Evolutionary conservation across 2,113 vertebrate species (phyloP), one percentile per base, ranked within the genome.

Genomic region (Saguinus midas): DNA sequence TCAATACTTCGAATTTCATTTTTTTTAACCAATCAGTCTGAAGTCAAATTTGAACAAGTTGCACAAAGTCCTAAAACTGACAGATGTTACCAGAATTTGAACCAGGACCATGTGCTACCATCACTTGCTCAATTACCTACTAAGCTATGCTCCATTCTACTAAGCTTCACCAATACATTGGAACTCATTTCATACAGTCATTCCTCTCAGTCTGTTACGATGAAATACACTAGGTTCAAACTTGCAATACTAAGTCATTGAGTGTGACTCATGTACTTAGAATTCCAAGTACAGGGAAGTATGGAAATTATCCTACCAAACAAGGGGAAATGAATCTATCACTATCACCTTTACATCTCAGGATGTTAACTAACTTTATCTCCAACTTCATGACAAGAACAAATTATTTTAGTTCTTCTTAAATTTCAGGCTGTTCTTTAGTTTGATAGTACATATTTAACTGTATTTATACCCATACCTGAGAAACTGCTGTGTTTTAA

Each of bases 21-120:
- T 91, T 73, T 91, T 57, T 81, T 68, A 95, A 35, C 73, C 61
- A 35, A 52, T 6, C 6, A 12, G 5, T 25, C 27, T 45, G 29
- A 91, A 86, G 25, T 48, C 87, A 96, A 96, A 72, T 32, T 55
- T 79, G 50, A 91, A 7, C 35, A 43, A 82, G 18, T 79, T 92
- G 13, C 7, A 43, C 9, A 9, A 94, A 68, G 79, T 48, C 40
- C 80, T 90, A 83, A 96, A 95, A 76, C 4, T 25, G 40, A 94
- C 25, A 73, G 13, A n/a, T 48, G 8, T 17, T 68, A 27, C 29
- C 45, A 84, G 37, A 82, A 94, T 52, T 58, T 86, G 87, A 92
- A 52, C 8, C 13, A 95, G 18, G 40, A 55, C 13, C 32, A 20
- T 52, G 29, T 37, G 25, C 43, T 48, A 92, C 0, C 11, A 58